These are phyloP conservation scores for Ptilonorhynchus violaceus DNA, from an alignment of 2,113 vertebrate species.

Conservation along the genomic window DNA sequence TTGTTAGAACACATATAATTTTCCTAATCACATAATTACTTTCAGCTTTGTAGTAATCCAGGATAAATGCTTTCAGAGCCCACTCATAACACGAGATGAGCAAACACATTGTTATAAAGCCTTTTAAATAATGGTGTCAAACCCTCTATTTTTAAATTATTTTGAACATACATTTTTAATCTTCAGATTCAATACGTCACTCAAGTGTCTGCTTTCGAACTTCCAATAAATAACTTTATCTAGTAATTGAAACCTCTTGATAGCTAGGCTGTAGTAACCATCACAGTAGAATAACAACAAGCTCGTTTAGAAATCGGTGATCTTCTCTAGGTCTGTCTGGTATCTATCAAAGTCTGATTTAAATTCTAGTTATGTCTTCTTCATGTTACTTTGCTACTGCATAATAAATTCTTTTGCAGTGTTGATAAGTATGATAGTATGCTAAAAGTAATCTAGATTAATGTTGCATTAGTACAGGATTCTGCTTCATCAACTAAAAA, in stretches of 20 bases:
- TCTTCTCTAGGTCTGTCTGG: neutral
- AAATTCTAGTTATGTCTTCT: neutral
- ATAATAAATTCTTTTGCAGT: neutral
- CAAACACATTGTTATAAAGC: neutral
- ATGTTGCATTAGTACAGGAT: neutral
- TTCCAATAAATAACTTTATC: neutral
- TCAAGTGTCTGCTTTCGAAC: neutral
- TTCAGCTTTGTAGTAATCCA: neutral
- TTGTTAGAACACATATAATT: neutral
- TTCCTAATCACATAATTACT: neutral
- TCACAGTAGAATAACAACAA: neutral
- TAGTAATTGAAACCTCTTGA: neutral
- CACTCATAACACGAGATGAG: neutral
- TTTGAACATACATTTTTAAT: neutral
- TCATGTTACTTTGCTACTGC: neutral
- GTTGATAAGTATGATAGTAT: neutral
- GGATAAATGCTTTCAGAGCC: neutral
- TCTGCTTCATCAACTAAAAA: neutral
- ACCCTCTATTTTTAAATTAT: neutral
- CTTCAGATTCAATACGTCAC: neutral
- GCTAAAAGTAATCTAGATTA: neutral
- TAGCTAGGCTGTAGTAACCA: neutral
- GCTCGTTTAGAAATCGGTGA: neutral
- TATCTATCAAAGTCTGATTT: neutral
- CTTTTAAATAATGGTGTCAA: neutral